A percentile compares a stretch with the other conserved stretches of the same genome.
Conservation (phyloP, 2,113 vertebrate species). For the Petromus typicus region DNA sequence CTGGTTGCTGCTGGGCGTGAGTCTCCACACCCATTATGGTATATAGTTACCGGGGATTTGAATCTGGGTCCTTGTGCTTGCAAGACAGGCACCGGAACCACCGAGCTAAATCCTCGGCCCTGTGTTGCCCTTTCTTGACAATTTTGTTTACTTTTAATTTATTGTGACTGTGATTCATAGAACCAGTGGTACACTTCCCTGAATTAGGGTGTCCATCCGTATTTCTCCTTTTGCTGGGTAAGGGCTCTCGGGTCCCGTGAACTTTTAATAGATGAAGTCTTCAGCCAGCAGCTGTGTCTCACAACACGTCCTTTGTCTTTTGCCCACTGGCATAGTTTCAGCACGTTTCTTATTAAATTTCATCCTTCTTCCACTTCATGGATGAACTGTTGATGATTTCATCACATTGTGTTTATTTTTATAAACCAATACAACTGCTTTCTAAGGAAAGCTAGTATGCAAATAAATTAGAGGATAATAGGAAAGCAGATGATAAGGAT, state of each 20-base stretch:
- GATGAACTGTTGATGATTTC: background rate
- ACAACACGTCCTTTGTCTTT: background rate
- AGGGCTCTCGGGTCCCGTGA: background rate
- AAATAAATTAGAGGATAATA: background rate
- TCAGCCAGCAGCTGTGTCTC: background rate
- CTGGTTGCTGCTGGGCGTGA: too few relatives aligned
- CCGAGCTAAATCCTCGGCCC: too few relatives aligned
- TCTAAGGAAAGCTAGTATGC: background rate
- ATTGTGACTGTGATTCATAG: background rate
- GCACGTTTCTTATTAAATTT: background rate
- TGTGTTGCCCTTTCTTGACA: slow-evolving; percentile 2
- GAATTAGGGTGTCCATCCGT: background rate
- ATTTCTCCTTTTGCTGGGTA: background rate
- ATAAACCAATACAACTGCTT: background rate
- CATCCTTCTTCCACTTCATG: background rate
- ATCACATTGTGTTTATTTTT: background rate
- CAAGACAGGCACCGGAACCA: too few relatives aligned
- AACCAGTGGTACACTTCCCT: background rate
- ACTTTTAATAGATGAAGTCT: background rate
- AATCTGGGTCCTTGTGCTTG: too few relatives aligned
- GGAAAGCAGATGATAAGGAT: background rate
- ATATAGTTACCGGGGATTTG: too few relatives aligned
- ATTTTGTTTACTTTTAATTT: background rate
- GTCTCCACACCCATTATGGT: too few relatives aligned
- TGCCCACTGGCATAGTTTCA: background rate